phyloP scores from a whole-genome alignment of 2,797 vertebrate genomes.

The Dicrostonyx torquatus region DNA sequence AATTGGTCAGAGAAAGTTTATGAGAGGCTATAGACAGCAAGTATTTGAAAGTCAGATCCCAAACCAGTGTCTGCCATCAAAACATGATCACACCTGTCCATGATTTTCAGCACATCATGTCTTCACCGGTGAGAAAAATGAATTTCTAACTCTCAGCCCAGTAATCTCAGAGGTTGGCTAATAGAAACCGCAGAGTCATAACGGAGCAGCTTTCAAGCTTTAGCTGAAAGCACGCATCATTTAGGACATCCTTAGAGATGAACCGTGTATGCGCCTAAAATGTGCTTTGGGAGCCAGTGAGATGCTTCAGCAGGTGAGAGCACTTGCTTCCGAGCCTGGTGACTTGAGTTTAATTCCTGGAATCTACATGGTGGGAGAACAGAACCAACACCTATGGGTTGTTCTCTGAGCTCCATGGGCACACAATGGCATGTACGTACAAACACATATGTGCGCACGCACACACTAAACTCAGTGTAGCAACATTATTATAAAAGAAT shows the following conservation, averaged over 20 bases:
- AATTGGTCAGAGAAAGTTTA: not conserved
- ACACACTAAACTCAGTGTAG: not conserved
- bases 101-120: not conserved
- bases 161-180: not conserved
- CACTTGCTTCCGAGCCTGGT: not conserved
- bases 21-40: not conserved
- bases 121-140: slow-evolving; percentile 31
- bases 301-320: not conserved
- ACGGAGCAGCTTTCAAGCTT: not conserved
- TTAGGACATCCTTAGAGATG: not conserved
- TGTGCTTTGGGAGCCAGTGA: not conserved
- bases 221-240: not conserved
- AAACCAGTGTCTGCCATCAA: not conserved
- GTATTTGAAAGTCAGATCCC: not conserved
- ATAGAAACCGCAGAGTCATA: not conserved
- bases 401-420: not conserved
- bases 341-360: not conserved
- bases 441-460: not conserved
- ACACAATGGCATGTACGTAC: not conserved
- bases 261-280: not conserved
- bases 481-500: not conserved
- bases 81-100: not conserved
- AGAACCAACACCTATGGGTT: not conserved
- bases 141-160: not conserved
- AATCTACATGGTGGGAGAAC: not conserved